Evolutionary conservation across 1,140 invertebrate species (phyloP), one percentile per base, ranked within the genome.

Genomic region (Euglossa dilemma): DNA sequence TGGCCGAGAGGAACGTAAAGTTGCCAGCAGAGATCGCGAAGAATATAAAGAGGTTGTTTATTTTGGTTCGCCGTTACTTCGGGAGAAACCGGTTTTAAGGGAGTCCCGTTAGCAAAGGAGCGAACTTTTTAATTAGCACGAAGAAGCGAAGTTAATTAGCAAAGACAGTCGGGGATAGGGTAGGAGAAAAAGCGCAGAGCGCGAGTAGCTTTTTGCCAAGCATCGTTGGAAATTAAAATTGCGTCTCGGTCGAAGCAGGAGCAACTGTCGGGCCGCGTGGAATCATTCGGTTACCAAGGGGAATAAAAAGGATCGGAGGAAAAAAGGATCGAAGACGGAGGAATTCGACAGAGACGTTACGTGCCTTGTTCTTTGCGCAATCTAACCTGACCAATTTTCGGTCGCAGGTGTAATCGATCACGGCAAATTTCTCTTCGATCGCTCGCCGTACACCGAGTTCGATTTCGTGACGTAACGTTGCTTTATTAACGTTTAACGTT

Each of bases 81-180:
- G 0, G 9, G 23, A 16, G 66, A 16, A 47, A 47, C 23, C 7
- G 18, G 43, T 23, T 20, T 11, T 7, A 28, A 71, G 6, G 25
- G 9, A 16, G n/a, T 47, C 7, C 14, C 36, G 47, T 71, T 70
- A 70, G 50, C 43, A 70, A 52, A 52, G 8, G 18, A 18, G 9
- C 0, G n/a, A 50, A 71, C 47, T 50, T 71, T 52, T 47, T 71
- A 71, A 71, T 71, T 71, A 71, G 47, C 47, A 28, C 47, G 45
- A 25, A 47, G 45, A 20, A 25, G 25, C 45, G 3, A 52, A 71
- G 43, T 45, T 52, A 71, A 71, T 71, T 71, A 71, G 47, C 16
- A 8, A 0, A 20, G 45, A 11, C 9, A 28, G 25, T 47, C 7
- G 8, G 36, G n/a, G 36, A 47, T 69, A 25, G 47, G 66, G 9